Base-by-base conservation (phyloP, 2,797 vertebrate genomes). In the Thunnus albacares region DNA sequence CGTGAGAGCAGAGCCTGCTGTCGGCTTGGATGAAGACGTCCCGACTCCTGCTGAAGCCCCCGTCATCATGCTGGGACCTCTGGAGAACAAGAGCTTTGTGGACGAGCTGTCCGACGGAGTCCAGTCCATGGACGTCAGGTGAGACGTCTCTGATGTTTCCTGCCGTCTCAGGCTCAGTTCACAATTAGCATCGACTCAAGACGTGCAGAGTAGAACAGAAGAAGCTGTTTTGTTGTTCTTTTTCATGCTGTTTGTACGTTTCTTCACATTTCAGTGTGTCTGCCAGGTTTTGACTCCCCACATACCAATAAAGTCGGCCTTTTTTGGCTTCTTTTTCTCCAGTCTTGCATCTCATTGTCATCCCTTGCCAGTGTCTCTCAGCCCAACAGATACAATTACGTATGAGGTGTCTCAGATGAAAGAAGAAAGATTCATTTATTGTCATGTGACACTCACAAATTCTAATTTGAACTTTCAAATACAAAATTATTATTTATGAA, bases 81-180 rank as follows among this genome's bases (percentile, higher is more conserved):
- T 97, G 84, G 97, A 97, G 92, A 96, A 93, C 18, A 98, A 97
- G 90, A 95, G 87, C 75, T 96, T 91, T 38, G 93, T 93, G 88
- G 97, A 99, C 85, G 98, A 99, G 85, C 96, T 97, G 55, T 88
- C 97, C 2, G 98, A 99, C 90, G 98, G 98, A 43, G 97, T 98
- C 81, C 98, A 99, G 92, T 98, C 98, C 81, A 99, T 99, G 98
- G 98, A 99, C 78, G 97, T 99, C 87, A 99, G 98, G 98, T 98
- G 92, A 89, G 85, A 38, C 28, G 3, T 35, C 33, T 53, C 17
- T 30, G 24, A 57, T 38, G 6, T 43, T 4, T 13, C 20, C 45
- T 7, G 28, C 11, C 2, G 5, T 28, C 22, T 52, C 24, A 35
- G 22, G 18, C 3, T 82, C 6, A 14, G 24, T 24, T 24, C 24